phyloP scores from a whole-genome alignment of 2,113 vertebrate genomes.

The Oceanodroma tethys region DNA sequence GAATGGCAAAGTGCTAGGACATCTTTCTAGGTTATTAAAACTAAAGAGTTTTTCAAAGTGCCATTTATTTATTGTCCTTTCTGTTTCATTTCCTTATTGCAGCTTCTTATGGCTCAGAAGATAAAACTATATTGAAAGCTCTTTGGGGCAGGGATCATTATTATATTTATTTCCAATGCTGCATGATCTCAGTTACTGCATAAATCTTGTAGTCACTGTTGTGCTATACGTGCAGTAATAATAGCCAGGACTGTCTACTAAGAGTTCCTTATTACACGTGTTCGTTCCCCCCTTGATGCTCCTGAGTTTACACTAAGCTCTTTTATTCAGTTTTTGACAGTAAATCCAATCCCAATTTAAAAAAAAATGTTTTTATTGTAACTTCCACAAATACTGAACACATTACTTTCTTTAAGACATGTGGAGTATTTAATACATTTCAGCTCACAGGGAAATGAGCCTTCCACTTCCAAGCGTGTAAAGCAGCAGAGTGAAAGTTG shows the following conservation, averaged over 20 bases:
- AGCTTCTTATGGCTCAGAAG: not conserved
- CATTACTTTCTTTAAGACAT: not conserved
- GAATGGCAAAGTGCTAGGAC: not conserved
- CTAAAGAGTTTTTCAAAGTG: not conserved
- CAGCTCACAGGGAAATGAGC: conserved; percentile 16
- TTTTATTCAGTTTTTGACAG: not conserved
- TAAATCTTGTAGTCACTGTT: conserved; percentile 9
- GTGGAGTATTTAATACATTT: not conserved
- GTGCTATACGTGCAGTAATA: not conserved
- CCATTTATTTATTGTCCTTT: conserved; percentile 18
- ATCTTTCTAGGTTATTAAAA: conserved; percentile 22
- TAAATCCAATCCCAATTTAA: not conserved
- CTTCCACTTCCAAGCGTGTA: not conserved
- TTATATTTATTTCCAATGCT: conserved; percentile 9
- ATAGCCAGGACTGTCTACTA: not conserved
- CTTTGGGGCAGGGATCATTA: not conserved
- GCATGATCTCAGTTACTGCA: conserved; percentile 39
- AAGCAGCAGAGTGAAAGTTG: conserved; percentile 36
- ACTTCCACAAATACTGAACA: not conserved
- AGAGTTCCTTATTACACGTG: not conserved
- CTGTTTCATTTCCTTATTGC: conserved; percentile 36
- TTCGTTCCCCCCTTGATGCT: not conserved
- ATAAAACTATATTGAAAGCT: conserved; percentile 19
- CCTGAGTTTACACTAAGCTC: not conserved
- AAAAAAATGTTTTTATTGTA: not conserved